Percentiles rank a stretch among this genome's conserved stretches.
Conservation (phyloP, 2,888 invertebrate species). For the Andrena fulva region DNA sequence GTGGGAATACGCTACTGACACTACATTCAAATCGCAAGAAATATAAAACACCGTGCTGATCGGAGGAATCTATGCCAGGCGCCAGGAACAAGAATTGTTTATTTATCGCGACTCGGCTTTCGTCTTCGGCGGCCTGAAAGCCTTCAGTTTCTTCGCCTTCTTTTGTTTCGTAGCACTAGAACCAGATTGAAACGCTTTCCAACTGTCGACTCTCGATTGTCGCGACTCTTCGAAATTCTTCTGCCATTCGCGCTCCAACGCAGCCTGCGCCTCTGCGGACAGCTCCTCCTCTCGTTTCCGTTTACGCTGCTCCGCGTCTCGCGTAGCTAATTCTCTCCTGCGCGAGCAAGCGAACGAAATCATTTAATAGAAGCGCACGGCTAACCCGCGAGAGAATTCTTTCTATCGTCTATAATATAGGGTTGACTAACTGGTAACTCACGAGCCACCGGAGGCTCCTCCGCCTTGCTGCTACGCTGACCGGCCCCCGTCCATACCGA, state of each 20-base stretch:
- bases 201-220: slow-evolving; percentile 95
- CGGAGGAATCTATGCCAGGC: slow-evolving; percentile 58
- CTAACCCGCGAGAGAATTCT: neutral
- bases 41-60: slow-evolving; percentile 51
- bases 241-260: slow-evolving; percentile 98
- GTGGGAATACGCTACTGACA: slow-evolving; percentile 24
- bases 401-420: neutral
- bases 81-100: slow-evolving; percentile 51
- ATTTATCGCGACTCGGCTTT: slow-evolving; percentile 96
- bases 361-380: neutral
- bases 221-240: slow-evolving; percentile 99
- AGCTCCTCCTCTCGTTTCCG: slow-evolving; percentile 97
- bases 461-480: too few species aligned
- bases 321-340: slow-evolving; percentile 92
- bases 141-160: slow-evolving; percentile 92
- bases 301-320: slow-evolving; percentile 97
- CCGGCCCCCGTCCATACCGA: too few species aligned
- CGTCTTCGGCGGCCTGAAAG: slow-evolving; percentile 96
- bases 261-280: slow-evolving; percentile 95
- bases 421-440: too few species aligned
- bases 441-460: too few species aligned
- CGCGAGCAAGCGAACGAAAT: slow-evolving; percentile 1
- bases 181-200: slow-evolving; percentile 94
- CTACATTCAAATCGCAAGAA: slow-evolving; percentile 56
- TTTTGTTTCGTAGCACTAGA: slow-evolving; percentile 88